Conservation (phyloP, 2,888 invertebrate species). For the Caenorhabditis imperialis region DNA sequence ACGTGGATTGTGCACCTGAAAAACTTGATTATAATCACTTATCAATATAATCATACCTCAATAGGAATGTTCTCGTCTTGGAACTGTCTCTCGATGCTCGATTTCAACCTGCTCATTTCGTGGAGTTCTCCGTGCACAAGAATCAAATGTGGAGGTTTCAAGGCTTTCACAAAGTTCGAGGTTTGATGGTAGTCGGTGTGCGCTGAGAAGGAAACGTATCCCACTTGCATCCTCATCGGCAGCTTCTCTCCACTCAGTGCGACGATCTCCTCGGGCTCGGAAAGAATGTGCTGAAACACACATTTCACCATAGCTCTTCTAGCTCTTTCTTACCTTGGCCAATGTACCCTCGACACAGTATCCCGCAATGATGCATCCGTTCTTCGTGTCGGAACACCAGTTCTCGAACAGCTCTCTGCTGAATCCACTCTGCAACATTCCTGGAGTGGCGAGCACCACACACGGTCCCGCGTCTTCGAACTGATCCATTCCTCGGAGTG, state of each 20-base stretch:
- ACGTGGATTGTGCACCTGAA: constrained; percentile 93
- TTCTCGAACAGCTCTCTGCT: constrained; percentile 97
- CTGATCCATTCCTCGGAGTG: constrained; percentile 91
- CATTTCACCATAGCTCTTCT: not conserved
- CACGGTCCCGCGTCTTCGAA: constrained; percentile 99
- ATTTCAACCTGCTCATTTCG: constrained; percentile 96
- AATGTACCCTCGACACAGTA: constrained; percentile 82
- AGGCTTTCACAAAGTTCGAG: constrained; percentile 92
- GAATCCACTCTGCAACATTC: constrained; percentile 99
- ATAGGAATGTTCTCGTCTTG: constrained; percentile 83
- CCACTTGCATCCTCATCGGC: constrained; percentile 84
- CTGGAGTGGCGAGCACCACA: constrained; percentile 99
- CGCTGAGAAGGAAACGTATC: constrained; percentile 99
- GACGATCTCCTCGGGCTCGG: constrained; percentile 97
- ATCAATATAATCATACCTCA: constrained; percentile 51
- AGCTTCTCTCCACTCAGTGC: constrained; percentile 95
- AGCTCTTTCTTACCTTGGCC: constrained; percentile 78
- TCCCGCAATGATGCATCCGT: constrained; percentile 98
- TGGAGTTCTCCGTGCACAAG: constrained; percentile 98
- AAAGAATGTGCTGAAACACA: constrained; percentile 84
- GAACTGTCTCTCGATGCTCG: constrained; percentile 93
- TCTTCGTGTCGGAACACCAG: constrained; percentile 98
- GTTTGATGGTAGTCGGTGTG: constrained; percentile 99
- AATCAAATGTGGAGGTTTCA: constrained; percentile 96
- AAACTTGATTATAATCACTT: not conserved